Evolutionary conservation across 2,113 vertebrate genomes (phyloP).

Genomic region (Balaenoptera acutorostrata): DNA sequence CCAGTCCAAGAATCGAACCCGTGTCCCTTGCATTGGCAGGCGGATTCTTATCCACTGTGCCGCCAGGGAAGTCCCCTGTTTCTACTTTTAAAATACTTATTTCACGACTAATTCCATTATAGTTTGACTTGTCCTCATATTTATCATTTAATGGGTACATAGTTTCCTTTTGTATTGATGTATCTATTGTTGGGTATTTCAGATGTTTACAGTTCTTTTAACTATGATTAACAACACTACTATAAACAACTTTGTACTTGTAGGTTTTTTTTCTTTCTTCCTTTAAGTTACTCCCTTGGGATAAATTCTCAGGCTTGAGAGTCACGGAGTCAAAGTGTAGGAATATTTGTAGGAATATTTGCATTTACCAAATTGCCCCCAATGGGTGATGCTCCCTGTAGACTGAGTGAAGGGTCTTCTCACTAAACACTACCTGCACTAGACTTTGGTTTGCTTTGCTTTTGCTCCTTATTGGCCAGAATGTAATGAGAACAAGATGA

Average conservation of each 20-base stretch:
- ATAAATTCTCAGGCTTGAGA: conserved; percentile 3
- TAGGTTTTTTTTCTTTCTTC: background rate
- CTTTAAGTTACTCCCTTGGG: conserved; percentile 2
- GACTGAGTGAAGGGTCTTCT: background rate
- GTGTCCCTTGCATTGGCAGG: too few species aligned
- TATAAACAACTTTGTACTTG: conserved; percentile 14
- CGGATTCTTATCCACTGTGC: too few species aligned
- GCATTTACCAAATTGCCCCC: background rate
- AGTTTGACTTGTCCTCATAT: background rate
- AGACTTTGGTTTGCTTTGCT: background rate
- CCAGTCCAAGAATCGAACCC: too few species aligned
- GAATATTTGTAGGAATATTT: background rate
- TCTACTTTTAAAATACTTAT: background rate
- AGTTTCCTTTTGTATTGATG: background rate
- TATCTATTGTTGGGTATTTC: background rate
- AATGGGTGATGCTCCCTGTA: background rate
- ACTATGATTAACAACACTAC: background rate
- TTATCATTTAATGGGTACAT: background rate
- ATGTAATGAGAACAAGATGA: background rate
- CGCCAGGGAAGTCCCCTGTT: background rate
- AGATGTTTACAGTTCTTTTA: conserved; percentile 6
- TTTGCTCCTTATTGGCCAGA: background rate
- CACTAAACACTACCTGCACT: background rate
- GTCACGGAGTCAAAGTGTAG: background rate
- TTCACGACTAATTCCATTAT: background rate